Conservation (phyloP, 2,113 vertebrate genomes). For the Lycaon pictus region DNA sequence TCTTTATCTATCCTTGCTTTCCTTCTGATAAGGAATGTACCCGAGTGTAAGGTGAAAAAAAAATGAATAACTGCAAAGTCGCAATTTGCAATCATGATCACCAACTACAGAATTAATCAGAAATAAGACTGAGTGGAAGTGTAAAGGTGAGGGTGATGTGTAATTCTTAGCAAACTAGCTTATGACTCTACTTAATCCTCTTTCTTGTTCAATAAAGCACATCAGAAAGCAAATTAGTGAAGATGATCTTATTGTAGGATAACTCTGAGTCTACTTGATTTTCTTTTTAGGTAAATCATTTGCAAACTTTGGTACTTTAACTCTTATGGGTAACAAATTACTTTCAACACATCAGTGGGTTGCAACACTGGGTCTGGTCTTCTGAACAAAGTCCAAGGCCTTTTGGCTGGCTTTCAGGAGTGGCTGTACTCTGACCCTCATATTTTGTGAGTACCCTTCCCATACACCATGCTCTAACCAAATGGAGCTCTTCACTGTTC, state of each 20-base stretch:
- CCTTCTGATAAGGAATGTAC: background rate
- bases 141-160: background rate
- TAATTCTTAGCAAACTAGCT: constrained; percentile 31
- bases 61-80: background rate
- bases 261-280: constrained; percentile 50
- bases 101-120: background rate
- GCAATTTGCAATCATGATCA: background rate
- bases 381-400: constrained; percentile 57
- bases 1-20: background rate
- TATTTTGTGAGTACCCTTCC: constrained; percentile 2
- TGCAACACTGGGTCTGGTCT: constrained; percentile 39
- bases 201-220: constrained; percentile 22
- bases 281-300: constrained; percentile 74
- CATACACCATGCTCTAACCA: background rate
- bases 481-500: background rate
- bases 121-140: background rate
- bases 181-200: background rate
- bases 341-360: constrained; percentile 60
- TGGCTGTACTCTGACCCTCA: constrained; percentile 11
- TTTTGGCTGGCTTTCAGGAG: constrained; percentile 57
- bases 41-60: background rate
- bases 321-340: constrained; percentile 67
- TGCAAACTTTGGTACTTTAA: constrained; percentile 67
- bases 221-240: constrained; percentile 31
- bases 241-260: constrained; percentile 50